Conservation (phyloP, 2,888 invertebrate species). For the Agonopterix alstromeriana region DNA sequence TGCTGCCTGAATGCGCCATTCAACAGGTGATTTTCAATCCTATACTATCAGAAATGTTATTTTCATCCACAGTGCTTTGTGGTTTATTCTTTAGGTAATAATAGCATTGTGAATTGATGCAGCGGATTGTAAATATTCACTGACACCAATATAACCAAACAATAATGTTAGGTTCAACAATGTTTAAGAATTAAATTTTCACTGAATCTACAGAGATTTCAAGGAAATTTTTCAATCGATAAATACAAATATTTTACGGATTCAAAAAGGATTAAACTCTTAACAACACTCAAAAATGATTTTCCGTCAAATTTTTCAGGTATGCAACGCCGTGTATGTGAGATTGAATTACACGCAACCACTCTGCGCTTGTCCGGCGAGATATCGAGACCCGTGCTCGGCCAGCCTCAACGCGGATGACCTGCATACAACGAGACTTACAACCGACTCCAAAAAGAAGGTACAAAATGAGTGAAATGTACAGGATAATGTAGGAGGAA, state of each 20-base stretch:
- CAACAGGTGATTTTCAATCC: slow-evolving; percentile 80
- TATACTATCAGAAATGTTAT: background rate
- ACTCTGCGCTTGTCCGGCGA: slow-evolving; percentile 92
- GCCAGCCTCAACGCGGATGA: slow-evolving; percentile 93
- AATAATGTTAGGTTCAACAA: no score
- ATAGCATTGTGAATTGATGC: no score
- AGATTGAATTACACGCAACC: slow-evolving; percentile 95
- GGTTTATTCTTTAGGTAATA: background rate
- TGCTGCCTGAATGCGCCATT: slow-evolving; percentile 94
- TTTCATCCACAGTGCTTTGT: background rate
- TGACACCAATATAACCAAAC: no score
- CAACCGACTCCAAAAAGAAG: slow-evolving; percentile 90
- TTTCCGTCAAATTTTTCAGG: slow-evolving; percentile 62
- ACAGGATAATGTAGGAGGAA: no score
- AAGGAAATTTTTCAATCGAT: no score
- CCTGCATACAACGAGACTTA: slow-evolving; percentile 92
- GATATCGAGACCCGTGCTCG: slow-evolving; percentile 93
- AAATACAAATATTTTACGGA: no score
- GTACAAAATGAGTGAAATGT: slow-evolving; percentile 51
- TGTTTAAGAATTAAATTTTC: no score
- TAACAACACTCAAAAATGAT: background rate
- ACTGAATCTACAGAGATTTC: no score
- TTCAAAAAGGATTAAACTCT: no score
- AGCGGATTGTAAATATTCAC: no score
- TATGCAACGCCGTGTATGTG: slow-evolving; percentile 95